These are phyloP conservation scores for Pelodytes ibericus DNA, from an alignment of 2,797 vertebrate genomes.

Conservation along the genomic window DNA sequence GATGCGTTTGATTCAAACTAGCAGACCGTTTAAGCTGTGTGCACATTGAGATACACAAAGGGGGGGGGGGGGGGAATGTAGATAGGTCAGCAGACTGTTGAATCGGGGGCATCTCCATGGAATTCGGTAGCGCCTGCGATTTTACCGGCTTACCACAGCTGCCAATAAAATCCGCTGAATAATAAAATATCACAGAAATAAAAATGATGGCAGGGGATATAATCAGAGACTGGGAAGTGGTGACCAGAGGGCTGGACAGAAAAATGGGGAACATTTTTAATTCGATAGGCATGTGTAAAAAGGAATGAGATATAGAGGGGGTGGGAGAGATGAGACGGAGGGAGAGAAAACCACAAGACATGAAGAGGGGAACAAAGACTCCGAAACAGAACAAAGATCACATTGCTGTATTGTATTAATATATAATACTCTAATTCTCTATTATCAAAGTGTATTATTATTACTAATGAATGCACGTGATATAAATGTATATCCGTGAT, in stretches of 20 bases:
- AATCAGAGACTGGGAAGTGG: background rate
- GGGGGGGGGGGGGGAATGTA: background rate
- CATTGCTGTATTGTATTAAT: too few relatives aligned
- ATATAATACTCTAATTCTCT: too few relatives aligned
- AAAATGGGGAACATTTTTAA: background rate
- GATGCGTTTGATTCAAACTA: too few relatives aligned
- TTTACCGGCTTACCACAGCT: background rate
- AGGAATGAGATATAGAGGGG: background rate
- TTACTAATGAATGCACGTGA: too few relatives aligned
- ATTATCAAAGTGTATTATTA: too few relatives aligned
- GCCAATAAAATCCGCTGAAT: background rate
- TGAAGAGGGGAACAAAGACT: background rate
- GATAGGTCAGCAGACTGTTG: background rate
- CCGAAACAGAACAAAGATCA: background rate
- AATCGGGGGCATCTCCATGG: background rate
- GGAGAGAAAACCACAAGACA: background rate
- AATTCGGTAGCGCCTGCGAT: background rate
- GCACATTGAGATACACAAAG: too few relatives aligned
- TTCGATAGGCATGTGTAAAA: background rate
- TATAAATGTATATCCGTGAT: too few relatives aligned
- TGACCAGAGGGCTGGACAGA: background rate
- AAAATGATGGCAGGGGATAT: background rate
- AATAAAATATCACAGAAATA: background rate
- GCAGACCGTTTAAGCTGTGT: too few relatives aligned
- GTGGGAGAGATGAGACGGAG: too few relatives aligned